phyloP scores from a whole-genome alignment of 2,888 invertebrate genomes.

The Salticus scenicus region DNA sequence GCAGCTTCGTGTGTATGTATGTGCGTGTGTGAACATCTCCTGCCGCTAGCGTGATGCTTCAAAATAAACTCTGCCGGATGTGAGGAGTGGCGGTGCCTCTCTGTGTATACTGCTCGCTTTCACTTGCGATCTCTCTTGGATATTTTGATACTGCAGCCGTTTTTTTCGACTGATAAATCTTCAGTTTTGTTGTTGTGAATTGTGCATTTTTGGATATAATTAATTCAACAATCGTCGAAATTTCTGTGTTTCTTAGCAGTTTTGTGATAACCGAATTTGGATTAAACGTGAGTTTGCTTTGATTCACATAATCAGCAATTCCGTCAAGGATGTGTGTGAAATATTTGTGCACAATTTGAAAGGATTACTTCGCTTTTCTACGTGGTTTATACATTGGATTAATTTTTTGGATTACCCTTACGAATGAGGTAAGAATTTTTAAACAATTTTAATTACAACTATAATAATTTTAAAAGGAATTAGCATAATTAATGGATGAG shows the following conservation, averaged over 20 bases:
- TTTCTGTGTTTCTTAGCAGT: no score
- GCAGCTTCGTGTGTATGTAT: not conserved
- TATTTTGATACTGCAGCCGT: not conserved
- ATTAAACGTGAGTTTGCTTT: no score
- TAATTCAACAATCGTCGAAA: no score
- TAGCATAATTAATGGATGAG: no score
- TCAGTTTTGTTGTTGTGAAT: no score
- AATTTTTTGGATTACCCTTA: not conserved
- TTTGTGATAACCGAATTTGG: no score
- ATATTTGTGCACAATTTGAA: not conserved
- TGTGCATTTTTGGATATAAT: no score
- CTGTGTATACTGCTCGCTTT: not conserved
- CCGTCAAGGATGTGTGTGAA: not conserved
- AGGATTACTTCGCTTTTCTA: not conserved
- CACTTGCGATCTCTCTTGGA: not conserved
- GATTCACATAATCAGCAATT: no score
- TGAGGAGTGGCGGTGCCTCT: not conserved
- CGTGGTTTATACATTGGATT: no score
- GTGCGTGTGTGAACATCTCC: not conserved
- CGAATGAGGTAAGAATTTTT: not conserved
- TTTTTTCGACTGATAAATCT: not conserved
- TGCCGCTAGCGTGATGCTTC: not conserved
- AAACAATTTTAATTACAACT: no score
- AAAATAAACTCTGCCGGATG: conserved; percentile 11
- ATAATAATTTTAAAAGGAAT: no score